A percentile compares a stretch with the other conserved stretches of the same genome.
These are phyloP conservation scores for Gymnoscelis rufifasciata DNA, from an alignment of 2,888 invertebrate species.

Conservation along the genomic window DNA sequence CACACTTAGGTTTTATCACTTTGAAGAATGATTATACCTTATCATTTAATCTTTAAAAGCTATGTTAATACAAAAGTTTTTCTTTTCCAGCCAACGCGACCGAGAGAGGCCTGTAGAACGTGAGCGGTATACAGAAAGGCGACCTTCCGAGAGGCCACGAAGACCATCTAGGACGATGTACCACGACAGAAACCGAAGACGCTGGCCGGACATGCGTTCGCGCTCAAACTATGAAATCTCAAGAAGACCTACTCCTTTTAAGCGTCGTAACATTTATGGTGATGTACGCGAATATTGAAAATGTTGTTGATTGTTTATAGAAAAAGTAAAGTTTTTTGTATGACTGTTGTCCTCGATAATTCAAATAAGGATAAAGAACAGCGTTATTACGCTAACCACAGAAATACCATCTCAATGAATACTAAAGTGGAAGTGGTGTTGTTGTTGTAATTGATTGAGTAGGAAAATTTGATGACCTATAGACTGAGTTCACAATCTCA, in stretches of 20 bases:
- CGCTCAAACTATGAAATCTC: conserved; percentile 15
- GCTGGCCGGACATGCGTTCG: conserved; percentile 48
- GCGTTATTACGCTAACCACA: too few species aligned
- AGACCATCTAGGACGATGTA: conserved; percentile 54
- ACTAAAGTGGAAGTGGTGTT: too few species aligned
- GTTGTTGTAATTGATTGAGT: background rate
- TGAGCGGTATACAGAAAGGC: conserved; percentile 2
- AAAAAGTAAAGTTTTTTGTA: conserved; percentile 40
- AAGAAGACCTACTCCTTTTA: conserved; percentile 25
- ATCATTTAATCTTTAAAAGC: too few species aligned
- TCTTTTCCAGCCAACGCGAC: conserved; percentile 41
- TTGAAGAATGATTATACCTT: too few species aligned
- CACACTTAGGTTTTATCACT: too few species aligned
- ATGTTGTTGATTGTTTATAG: conserved; percentile 55
- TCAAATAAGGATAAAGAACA: background rate
- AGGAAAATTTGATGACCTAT: too few species aligned
- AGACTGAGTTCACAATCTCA: too few species aligned
- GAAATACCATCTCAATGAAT: background rate
- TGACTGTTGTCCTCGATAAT: background rate
- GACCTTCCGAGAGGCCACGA: conserved; percentile 34
- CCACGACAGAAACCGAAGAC: conserved; percentile 55
- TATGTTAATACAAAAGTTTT: background rate
- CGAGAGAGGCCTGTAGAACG: conserved; percentile 23
- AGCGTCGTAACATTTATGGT: conserved; percentile 43
- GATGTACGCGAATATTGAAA: conserved; percentile 43